phyloP scores from a whole-genome alignment of 2,888 invertebrate genomes.

The Perithous albicinctus region DNA sequence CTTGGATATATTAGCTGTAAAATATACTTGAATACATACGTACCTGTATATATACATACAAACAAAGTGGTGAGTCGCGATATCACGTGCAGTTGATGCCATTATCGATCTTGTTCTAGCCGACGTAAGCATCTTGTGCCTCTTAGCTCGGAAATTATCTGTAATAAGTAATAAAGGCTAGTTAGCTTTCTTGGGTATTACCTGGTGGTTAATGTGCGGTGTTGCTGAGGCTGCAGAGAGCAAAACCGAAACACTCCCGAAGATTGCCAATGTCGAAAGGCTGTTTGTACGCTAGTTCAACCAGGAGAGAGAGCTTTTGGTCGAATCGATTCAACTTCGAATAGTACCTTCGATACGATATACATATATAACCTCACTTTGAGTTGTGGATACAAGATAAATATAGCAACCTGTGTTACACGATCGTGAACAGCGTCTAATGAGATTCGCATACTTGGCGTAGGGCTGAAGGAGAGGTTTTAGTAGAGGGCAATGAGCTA shows the following conservation, averaged over 20 bases:
- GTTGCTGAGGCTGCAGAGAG: conserved; percentile 26
- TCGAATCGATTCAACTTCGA: conserved; percentile 49
- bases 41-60: background rate
- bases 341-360: conserved; percentile 23
- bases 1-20: background rate
- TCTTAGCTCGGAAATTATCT: conserved; percentile 51
- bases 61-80: background rate
- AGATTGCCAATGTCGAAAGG: conserved; percentile 63
- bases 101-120: conserved; percentile 50
- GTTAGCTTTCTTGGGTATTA: conserved; percentile 12
- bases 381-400: background rate
- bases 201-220: conserved; percentile 30
- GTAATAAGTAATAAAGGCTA: conserved; percentile 62
- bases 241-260: conserved; percentile 53
- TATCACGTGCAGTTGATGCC: conserved; percentile 18
- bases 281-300: conserved; percentile 10
- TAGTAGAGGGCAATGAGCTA: background rate
- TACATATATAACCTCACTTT: background rate
- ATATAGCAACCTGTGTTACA: background rate
- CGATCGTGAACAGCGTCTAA: background rate
- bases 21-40: conserved; percentile 19
- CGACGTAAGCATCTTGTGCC: background rate
- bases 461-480: background rate
- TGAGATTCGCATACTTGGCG: background rate
- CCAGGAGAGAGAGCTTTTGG: conserved; percentile 26